Conservation (phyloP, 1,140 invertebrate species). For the Subanguina moxae region DNA sequence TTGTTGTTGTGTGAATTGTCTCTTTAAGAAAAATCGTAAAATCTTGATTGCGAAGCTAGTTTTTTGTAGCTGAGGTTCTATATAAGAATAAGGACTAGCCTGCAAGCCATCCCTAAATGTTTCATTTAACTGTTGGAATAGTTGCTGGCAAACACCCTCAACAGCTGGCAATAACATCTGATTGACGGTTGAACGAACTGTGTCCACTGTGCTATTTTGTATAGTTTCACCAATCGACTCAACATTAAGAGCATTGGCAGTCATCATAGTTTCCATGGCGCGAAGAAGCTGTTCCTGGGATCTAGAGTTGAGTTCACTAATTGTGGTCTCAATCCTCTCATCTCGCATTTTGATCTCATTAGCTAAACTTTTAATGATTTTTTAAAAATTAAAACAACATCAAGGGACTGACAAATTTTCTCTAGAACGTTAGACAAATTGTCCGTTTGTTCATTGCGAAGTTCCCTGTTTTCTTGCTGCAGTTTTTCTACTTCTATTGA, state of each 20-base stretch:
- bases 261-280: slow-evolving; percentile 7
- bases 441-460: slow-evolving; percentile 26
- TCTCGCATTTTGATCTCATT: slow-evolving; percentile 35
- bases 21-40: too few species aligned
- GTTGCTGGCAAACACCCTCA: slow-evolving; percentile 27
- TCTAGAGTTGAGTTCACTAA: slow-evolving; percentile 6
- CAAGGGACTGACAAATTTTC: slow-evolving; percentile 28
- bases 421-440: slow-evolving; percentile 39
- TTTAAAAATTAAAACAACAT: neutral
- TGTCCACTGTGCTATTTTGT: slow-evolving; percentile 16
- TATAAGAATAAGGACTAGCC: too few species aligned
- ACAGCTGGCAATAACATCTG: slow-evolving; percentile 24
- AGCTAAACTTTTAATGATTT: slow-evolving; percentile 12
- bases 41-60: too few species aligned
- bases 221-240: slow-evolving; percentile 9
- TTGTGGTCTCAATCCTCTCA: slow-evolving; percentile 26
- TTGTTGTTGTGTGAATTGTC: too few species aligned
- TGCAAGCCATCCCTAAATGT: slow-evolving; percentile 21
- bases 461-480: slow-evolving; percentile 22
- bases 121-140: slow-evolving; percentile 40
- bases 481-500: slow-evolving; percentile 21
- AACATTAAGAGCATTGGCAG: slow-evolving; percentile 2
- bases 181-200: neutral
- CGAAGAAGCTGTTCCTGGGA: slow-evolving; percentile 13
- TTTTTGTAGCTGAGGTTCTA: too few species aligned